Conservation (phyloP, 2,797 vertebrate genomes). For the Hypotaenidia okinawae region DNA sequence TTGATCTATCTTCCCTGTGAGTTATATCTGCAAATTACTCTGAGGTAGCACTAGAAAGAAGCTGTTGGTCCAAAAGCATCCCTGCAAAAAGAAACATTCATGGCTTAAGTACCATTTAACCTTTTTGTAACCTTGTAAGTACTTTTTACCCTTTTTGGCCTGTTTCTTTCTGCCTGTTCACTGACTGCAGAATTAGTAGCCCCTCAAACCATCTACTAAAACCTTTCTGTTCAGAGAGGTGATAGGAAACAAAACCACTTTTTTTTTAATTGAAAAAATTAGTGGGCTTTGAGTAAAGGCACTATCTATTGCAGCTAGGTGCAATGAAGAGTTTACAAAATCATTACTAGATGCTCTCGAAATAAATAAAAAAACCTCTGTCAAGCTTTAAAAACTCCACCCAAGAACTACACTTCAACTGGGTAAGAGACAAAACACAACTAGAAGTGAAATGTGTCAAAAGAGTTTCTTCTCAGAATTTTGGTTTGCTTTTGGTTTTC, state of each 20-base stretch:
- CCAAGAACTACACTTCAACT: not conserved
- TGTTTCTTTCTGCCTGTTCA: not conserved
- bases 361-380: not conserved
- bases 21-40: conserved; percentile 70
- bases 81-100: conserved; percentile 73
- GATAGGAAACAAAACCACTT: not conserved
- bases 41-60: conserved; percentile 73
- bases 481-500: too few species aligned
- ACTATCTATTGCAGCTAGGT: conserved; percentile 4
- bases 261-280: not conserved
- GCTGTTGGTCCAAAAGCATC: conserved; percentile 70
- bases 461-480: not conserved
- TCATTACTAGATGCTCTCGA: not conserved
- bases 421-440: not conserved
- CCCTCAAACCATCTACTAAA: conserved; percentile 26
- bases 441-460: not conserved
- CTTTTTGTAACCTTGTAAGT: not conserved
- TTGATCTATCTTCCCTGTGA: conserved; percentile 68
- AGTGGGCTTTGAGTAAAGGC: conserved; percentile 32
- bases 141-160: not conserved
- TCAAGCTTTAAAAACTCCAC: not conserved
- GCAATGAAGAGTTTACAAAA: not conserved
- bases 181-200: not conserved
- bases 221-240: not conserved
- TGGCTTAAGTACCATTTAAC: conserved; percentile 38